A percentile compares a stretch with the other conserved stretches of the same genome.
These are phyloP conservation scores for Boulengeromyrus knoepffleri DNA, from an alignment of 2,113 vertebrate genomes.

Conservation along the genomic window DNA sequence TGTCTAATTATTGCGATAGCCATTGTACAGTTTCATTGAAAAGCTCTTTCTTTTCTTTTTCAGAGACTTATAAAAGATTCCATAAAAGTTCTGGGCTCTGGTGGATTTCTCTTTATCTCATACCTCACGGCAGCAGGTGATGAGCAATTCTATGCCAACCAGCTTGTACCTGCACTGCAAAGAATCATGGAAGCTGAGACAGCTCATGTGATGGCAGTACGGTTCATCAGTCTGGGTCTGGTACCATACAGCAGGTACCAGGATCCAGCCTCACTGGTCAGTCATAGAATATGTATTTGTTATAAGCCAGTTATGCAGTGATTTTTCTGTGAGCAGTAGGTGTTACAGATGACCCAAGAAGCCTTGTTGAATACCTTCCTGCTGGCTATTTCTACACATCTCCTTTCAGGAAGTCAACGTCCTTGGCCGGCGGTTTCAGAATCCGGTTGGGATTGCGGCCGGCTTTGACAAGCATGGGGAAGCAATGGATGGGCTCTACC, in stretches of 20 bases:
- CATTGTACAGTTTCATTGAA: not conserved
- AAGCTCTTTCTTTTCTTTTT: not conserved
- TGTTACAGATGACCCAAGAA: not conserved
- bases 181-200: slow-evolving; percentile 68
- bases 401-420: slow-evolving; percentile 69
- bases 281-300: not conserved
- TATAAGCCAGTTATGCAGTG: not conserved
- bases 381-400: not conserved
- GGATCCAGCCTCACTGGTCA: slow-evolving; percentile 71
- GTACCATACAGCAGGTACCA: slow-evolving; percentile 59
- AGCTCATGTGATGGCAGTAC: slow-evolving; percentile 68
- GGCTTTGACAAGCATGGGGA: slow-evolving; percentile 93
- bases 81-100: slow-evolving; percentile 57
- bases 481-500: slow-evolving; percentile 82
- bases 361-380: not conserved
- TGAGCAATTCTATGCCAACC: slow-evolving; percentile 72
- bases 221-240: slow-evolving; percentile 61
- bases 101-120: slow-evolving; percentile 67
- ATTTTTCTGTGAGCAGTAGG: not conserved
- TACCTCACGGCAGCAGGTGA: slow-evolving; percentile 71
- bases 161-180: slow-evolving; percentile 75
- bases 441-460: slow-evolving; percentile 85
- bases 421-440: slow-evolving; percentile 75
- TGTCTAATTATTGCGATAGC: not conserved
- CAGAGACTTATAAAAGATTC: slow-evolving; percentile 61